Conservation (phyloP, 2,888 invertebrate species). For the Cantharis flavilabris region DNA sequence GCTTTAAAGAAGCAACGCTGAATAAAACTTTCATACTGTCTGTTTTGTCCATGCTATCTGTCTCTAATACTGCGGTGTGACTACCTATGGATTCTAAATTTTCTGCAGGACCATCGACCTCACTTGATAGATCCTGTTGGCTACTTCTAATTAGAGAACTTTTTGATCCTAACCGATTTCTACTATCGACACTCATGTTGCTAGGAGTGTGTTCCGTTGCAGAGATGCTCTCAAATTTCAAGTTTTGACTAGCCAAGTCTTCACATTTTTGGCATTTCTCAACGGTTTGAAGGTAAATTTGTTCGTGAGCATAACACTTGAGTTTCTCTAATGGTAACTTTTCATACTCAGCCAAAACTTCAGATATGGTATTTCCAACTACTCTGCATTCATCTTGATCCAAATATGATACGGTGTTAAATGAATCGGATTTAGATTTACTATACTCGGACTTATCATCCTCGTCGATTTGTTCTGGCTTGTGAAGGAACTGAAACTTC, state of each 20-base stretch:
- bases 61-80: neutral
- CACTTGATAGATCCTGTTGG: neutral
- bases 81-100: neutral
- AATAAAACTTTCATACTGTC: neutral
- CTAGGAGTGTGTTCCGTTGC: neutral
- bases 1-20: neutral
- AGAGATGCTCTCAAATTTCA: neutral
- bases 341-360: neutral
- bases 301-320: neutral
- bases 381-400: neutral
- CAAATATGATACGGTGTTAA: neutral
- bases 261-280: neutral
- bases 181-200: neutral
- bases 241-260: neutral
- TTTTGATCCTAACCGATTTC: neutral
- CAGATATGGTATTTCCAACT: neutral
- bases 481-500: neutral
- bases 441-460: neutral
- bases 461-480: neutral
- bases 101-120: neutral
- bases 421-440: neutral
- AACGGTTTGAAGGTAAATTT: neutral
- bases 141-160: neutral
- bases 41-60: neutral
- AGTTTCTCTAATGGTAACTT: neutral